Base-by-base conservation (phyloP, 2,888 invertebrate genomes). In the Pasiphila rectangulata region DNA sequence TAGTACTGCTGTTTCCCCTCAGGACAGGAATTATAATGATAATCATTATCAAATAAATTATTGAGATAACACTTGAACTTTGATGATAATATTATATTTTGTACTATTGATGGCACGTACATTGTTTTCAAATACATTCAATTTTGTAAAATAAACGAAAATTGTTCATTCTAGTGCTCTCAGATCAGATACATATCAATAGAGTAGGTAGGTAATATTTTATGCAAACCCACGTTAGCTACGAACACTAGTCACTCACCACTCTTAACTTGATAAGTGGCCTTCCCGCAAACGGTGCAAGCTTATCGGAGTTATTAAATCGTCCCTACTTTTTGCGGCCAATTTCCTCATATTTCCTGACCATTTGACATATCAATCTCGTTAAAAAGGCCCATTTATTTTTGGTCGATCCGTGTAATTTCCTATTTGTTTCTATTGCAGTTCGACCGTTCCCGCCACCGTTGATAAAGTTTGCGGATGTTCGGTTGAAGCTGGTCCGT, bases 401-500 rank as follows among this genome's bases (percentile, higher is more conserved):
- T 32, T 41, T 12, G 20, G 9, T 32, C 10, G 16, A 10, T 10
- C 10, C 27, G 27, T 24, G 12, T 24, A 38, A 21, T 13, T 34
- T 37, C 16, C 17, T 24, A 30, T 49, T 35, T 40, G 30, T 30
- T 40, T 20, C 79, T 29, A 34, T 50, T 50, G 48, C 73, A 84
- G 85, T 43, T 15, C 69, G 75, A 3, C 81, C 82, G 7, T 49
- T 64, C 39, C 78, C 75, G 4, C 54, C 57, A 23, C 85, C 84
- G 4, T 43, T 67, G 29, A 54, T 83, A 50, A 77, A 70, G 47
- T 64, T 75, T 12, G 77, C 82, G 6, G 82, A 83, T 40, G 61
- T 84, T 12, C 68, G 83, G 19, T 62, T 85, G 63, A 85, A 84
- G 59, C 54, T 76, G 25, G 67, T 76, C 1, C 2, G 6, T 19